Conservation (phyloP, 2,888 invertebrate species). For the Lepidochrysops patricia region DNA sequence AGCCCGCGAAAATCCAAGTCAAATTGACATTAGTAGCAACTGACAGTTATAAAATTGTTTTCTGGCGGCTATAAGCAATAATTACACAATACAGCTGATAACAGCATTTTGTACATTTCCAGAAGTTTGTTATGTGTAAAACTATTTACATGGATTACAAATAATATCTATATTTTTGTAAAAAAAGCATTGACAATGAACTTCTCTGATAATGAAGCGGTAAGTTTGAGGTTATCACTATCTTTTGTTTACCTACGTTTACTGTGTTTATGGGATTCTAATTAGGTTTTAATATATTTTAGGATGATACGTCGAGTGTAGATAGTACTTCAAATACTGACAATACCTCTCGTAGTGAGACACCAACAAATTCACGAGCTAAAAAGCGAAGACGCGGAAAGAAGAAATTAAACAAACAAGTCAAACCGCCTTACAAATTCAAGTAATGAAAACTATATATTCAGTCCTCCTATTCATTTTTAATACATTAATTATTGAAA, state of each 20-base stretch:
- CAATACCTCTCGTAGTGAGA: constrained; percentile 86
- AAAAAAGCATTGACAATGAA: constrained; percentile 41
- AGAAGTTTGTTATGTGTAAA: not conserved
- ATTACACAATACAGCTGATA: constrained; percentile 36
- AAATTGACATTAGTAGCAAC: constrained; percentile 31
- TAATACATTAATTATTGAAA: too few species aligned
- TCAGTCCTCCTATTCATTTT: not conserved
- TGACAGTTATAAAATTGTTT: constrained; percentile 21
- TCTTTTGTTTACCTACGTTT: constrained; percentile 18
- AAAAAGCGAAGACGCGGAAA: constrained; percentile 73
- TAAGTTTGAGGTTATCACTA: constrained; percentile 38
- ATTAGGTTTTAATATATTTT: constrained; percentile 16
- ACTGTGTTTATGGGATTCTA: not conserved
- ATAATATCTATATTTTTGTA: not conserved
- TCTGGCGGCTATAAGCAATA: not conserved
- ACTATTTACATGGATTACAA: constrained; percentile 7
- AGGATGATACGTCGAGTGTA: constrained; percentile 86
- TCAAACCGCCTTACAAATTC: constrained; percentile 85
- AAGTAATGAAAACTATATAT: constrained; percentile 62
- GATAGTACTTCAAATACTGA: constrained; percentile 87
- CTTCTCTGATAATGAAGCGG: constrained; percentile 66
- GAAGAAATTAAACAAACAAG: constrained; percentile 75
- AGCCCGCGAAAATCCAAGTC: constrained; percentile 54
- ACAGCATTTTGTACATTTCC: constrained; percentile 7
- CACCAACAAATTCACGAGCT: constrained; percentile 80